Conservation (phyloP, 1,140 invertebrate genomes). For the Zaprionus vittiger region DNA sequence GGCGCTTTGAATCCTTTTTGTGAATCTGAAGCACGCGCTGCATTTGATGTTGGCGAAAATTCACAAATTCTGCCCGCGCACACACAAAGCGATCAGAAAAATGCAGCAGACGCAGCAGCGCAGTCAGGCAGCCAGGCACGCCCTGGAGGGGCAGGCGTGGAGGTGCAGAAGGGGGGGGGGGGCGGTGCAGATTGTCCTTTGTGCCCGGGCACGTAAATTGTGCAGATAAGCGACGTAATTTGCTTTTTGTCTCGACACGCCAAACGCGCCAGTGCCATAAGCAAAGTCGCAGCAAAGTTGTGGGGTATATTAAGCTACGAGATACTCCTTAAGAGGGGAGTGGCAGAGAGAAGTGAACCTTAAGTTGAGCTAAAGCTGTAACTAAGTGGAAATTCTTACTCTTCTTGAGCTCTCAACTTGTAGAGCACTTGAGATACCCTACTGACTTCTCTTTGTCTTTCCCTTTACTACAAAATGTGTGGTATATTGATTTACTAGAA, state of each 20-base stretch:
- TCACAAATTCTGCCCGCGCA: slow-evolving; percentile 54
- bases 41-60: slow-evolving; percentile 72
- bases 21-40: slow-evolving; percentile 67
- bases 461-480: no score
- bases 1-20: slow-evolving; percentile 58
- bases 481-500: no score
- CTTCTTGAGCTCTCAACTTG: no score
- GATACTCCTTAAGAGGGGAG: no score
- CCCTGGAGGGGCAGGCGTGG: background rate
- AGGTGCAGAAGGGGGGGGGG: background rate
- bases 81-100: background rate
- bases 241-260: slow-evolving; percentile 49
- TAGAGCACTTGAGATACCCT: no score
- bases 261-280: slow-evolving; percentile 19
- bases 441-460: no score
- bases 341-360: no score
- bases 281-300: background rate
- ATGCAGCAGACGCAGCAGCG: slow-evolving; percentile 3
- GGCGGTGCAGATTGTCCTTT: slow-evolving; percentile 35
- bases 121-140: background rate
- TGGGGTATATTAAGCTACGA: background rate
- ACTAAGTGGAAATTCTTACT: no score
- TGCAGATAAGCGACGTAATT: slow-evolving; percentile 51
- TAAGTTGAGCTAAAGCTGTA: no score
- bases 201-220: slow-evolving; percentile 54